Percentiles rank a stretch among this genome's conserved stretches.
These are phyloP conservation scores for Trichechus manatus DNA, from an alignment of 2,113 vertebrate genomes.

Conservation along the genomic window DNA sequence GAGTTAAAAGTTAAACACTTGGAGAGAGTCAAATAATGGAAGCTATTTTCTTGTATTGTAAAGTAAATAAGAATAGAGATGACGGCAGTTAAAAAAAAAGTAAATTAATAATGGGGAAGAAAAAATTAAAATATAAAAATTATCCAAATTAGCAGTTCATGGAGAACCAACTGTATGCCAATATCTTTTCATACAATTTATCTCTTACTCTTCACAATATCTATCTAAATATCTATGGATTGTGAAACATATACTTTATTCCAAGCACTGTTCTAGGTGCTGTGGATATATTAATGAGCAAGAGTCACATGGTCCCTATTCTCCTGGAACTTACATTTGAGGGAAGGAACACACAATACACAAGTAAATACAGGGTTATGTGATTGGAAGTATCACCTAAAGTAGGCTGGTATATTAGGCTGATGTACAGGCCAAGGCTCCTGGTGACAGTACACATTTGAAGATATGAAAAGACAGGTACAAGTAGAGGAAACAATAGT, in stretches of 20 bases:
- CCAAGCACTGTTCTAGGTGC: background rate
- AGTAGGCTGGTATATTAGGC: background rate
- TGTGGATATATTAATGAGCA: background rate
- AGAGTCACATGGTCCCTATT: background rate
- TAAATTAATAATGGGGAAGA: background rate
- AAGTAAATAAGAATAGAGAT: background rate
- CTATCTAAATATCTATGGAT: background rate
- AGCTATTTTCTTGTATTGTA: constrained; percentile 35
- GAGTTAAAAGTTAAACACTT: constrained; percentile 53
- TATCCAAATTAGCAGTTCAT: background rate
- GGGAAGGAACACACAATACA: background rate
- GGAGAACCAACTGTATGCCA: background rate
- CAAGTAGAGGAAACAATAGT: background rate
- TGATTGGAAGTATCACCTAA: background rate
- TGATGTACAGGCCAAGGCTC: background rate
- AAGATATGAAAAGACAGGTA: background rate
- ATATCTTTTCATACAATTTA: background rate
- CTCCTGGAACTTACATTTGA: background rate
- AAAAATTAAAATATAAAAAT: background rate
- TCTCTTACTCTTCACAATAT: background rate
- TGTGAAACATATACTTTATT: background rate
- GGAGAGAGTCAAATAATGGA: background rate
- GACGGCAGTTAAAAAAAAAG: background rate
- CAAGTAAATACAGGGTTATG: background rate
- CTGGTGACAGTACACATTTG: background rate